Evolutionary conservation across 2,888 invertebrate species (phyloP).

Genomic region (Microplitis manilae): DNA sequence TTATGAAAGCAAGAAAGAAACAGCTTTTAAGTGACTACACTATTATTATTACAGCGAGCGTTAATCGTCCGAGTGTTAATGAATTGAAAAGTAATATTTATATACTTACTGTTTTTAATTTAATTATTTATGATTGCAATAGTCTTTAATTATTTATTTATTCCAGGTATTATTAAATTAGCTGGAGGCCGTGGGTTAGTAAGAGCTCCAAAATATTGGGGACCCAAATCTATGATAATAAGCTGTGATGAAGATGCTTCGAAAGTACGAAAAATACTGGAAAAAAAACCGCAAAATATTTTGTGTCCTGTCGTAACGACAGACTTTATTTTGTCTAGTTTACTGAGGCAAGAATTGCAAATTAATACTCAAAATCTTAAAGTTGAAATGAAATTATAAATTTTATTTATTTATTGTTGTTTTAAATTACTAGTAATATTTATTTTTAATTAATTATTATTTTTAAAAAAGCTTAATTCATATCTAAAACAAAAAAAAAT

Average conservation of each 20-base stretch:
- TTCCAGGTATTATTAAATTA: constrained; percentile 72
- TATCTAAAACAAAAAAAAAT: not conserved
- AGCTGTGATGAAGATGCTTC: constrained; percentile 70
- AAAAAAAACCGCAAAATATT: constrained; percentile 65
- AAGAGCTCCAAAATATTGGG: constrained; percentile 58
- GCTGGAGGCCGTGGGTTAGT: constrained; percentile 71
- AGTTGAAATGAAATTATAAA: not conserved
- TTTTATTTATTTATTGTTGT: not conserved
- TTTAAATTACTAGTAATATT: not conserved
- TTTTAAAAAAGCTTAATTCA: not conserved
- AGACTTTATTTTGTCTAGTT: constrained; percentile 71
- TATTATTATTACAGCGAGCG: constrained; percentile 72
- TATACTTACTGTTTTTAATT: not conserved
- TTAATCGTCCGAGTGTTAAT: constrained; percentile 70
- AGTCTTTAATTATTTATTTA: constrained; percentile 39
- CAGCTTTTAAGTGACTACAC: constrained; percentile 71
- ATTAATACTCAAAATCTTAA: not conserved
- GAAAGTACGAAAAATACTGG: constrained; percentile 66
- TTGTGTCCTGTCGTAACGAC: constrained; percentile 69
- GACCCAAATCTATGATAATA: constrained; percentile 70
- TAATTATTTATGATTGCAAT: not conserved
- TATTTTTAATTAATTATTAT: not conserved
- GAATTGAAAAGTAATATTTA: constrained; percentile 73
- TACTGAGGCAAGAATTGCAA: not conserved
- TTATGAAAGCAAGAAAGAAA: constrained; percentile 66